These are phyloP conservation scores for Dasyurus viverrinus DNA, from an alignment of 2,113 vertebrate genomes.

Conservation along the genomic window DNA sequence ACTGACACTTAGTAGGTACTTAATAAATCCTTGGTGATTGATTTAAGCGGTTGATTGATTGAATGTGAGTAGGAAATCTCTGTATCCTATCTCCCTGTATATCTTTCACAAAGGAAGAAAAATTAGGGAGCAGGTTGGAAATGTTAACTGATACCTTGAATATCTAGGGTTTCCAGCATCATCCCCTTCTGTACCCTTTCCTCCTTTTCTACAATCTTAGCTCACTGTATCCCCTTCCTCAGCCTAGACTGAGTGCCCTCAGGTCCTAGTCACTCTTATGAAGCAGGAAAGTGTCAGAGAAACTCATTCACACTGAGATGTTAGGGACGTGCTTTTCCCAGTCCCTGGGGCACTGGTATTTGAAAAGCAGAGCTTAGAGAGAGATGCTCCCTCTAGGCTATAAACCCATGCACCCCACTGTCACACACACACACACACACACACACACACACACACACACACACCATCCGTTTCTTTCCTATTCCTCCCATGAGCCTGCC, in stretches of 20 bases:
- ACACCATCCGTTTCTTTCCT: conserved; percentile 15
- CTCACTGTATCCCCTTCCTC: neutral
- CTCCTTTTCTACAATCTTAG: neutral
- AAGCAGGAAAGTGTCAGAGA: neutral
- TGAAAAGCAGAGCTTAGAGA: neutral
- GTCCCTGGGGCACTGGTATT: neutral
- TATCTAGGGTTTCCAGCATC: neutral
- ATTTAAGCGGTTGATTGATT: neutral
- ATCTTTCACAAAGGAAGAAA: neutral
- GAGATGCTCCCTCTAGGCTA: neutral
- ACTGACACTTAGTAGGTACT: neutral
- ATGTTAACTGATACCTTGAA: neutral
- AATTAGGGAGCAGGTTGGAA: neutral
- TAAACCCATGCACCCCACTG: neutral
- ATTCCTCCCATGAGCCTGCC: conserved; percentile 38
- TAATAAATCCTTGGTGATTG: neutral
- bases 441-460: neutral
- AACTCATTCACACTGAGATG: neutral
- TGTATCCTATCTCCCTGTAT: neutral
- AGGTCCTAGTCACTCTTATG: neutral
- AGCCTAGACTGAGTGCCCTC: neutral
- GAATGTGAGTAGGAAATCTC: neutral
- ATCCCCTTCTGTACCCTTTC: neutral
- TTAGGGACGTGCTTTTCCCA: neutral
- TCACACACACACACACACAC: neutral